These are phyloP conservation scores for Temnothorax curvispinosus DNA, from an alignment of 1,140 invertebrate species.

Conservation along the genomic window DNA sequence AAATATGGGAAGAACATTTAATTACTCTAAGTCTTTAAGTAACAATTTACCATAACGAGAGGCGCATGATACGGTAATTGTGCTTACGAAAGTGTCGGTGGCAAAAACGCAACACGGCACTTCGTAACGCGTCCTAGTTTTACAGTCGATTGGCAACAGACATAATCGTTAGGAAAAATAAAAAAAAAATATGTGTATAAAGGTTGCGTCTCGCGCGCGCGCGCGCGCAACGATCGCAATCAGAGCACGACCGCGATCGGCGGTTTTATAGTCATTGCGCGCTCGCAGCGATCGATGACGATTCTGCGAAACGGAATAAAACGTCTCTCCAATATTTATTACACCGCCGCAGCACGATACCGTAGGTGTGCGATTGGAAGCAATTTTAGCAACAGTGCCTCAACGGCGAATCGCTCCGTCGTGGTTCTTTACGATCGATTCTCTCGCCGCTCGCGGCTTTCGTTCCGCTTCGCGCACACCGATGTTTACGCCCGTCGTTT, in stretches of 20 bases:
- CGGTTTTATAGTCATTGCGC: constrained; percentile 56
- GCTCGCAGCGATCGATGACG: constrained; percentile 53
- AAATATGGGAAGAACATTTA: constrained; percentile 2
- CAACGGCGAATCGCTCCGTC: constrained; percentile 67
- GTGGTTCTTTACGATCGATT: constrained; percentile 72
- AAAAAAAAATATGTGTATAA: background rate
- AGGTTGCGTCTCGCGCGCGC: constrained; percentile 2
- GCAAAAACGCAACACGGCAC: constrained; percentile 9
- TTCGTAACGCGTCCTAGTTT: constrained; percentile 54
- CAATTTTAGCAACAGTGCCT: constrained; percentile 65
- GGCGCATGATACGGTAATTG: constrained; percentile 1
- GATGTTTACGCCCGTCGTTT: constrained; percentile 69
- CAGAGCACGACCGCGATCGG: constrained; percentile 49
- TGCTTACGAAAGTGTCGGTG: background rate
- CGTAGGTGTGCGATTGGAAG: constrained; percentile 54
- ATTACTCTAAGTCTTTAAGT: background rate
- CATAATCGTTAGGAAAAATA: constrained; percentile 34
- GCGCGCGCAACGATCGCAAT: constrained; percentile 27
- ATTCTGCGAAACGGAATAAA: constrained; percentile 59
- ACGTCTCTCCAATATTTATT: constrained; percentile 54
- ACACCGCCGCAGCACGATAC: background rate
- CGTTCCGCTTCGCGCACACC: constrained; percentile 57
- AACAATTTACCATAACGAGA: constrained; percentile 15
- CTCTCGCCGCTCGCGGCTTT: constrained; percentile 62
- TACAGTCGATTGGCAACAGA: constrained; percentile 51